Base-by-base conservation (phyloP, 2,888 invertebrate species). In the Drosophila mulleri region DNA sequence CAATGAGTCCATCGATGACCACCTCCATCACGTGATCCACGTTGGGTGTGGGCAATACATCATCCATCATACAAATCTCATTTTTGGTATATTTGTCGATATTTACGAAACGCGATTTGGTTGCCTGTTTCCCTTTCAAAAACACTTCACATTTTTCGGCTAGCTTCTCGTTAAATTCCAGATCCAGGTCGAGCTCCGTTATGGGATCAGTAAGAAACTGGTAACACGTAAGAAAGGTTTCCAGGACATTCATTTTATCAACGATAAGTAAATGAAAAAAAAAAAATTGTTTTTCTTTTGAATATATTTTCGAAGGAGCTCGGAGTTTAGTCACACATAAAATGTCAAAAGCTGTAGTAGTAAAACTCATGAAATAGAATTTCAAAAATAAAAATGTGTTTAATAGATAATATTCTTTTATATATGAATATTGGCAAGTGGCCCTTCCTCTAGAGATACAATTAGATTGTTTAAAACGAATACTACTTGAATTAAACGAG, bases 181-280 rank as follows among this genome's bases (percentile, higher is more conserved):
- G 35, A 47, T 77, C 74, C 18, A 60, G 6, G n/a, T 83, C 73
- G 2, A 70, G n/a, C 3, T 77, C 75, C 9, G 74, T 58, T n/a
- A 75, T 60, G 3, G 83, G 78, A n/a, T 75, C 62, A 14, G 72
- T 65, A 11, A 78, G 54, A 56, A 63, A 69, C 37, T 78, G 60
- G 37, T 71, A 73, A 42, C 83, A 79, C 16, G 67, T 67, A 2
- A 80, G 53, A 65, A 82, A 78, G 4, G 75, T 66, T 57, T 53
- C 42, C 11, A 82, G 45, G 8, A 67, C 68, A 48, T 66, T 50
- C 80, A 80, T 80, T 37, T 58, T 76, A 18, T 11, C 11, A 32
- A 8, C 37, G 11, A 32, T 11, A 41, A 12, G 1, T 6, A 16
- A 56, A 11, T 5, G 3, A 14, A 18, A 16, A 32, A 42, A 58